Conservation (phyloP, 2,797 vertebrate species). For the Peromyscus aztecus region DNA sequence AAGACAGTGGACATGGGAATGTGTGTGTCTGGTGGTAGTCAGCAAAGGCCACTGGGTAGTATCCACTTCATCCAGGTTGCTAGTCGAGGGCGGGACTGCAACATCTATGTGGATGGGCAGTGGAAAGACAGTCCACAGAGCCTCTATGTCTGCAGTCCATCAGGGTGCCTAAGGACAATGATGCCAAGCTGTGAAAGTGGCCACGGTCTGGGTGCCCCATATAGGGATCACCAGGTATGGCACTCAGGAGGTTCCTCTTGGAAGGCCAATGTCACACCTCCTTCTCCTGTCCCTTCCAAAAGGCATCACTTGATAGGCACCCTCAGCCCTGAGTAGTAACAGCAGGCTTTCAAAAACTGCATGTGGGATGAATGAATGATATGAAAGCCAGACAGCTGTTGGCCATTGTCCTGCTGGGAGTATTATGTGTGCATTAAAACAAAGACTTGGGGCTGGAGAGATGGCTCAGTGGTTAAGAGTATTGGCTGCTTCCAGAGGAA, state of each 20-base stretch:
- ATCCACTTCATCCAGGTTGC: not conserved
- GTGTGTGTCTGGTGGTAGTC: not conserved
- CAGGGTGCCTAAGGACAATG: rapidly evolving
- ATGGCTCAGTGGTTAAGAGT: not conserved
- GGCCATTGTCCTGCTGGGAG: rapidly evolving
- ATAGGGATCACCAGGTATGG: not conserved
- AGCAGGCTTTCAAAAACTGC: not conserved
- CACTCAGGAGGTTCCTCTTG: rapidly evolving
- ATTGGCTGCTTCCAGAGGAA: not conserved
- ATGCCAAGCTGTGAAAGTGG: not conserved
- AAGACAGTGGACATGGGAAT: not conserved
- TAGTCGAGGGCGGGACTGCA: not conserved
- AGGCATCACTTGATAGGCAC: rapidly evolving
- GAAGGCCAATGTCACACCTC: rapidly evolving
- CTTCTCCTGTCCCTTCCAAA: no score
- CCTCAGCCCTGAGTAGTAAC: not conserved
- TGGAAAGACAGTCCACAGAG: not conserved
- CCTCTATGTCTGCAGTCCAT: not conserved
- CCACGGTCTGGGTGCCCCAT: not conserved
- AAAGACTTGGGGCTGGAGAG: not conserved
- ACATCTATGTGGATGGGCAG: not conserved
- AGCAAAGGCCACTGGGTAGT: rapidly evolving
- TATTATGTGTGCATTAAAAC: rapidly evolving
- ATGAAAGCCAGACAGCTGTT: not conserved
- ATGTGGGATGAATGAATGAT: not conserved